phyloP scores from a whole-genome alignment of 2,797 vertebrate species.

The Carcharodon carcharias region DNA sequence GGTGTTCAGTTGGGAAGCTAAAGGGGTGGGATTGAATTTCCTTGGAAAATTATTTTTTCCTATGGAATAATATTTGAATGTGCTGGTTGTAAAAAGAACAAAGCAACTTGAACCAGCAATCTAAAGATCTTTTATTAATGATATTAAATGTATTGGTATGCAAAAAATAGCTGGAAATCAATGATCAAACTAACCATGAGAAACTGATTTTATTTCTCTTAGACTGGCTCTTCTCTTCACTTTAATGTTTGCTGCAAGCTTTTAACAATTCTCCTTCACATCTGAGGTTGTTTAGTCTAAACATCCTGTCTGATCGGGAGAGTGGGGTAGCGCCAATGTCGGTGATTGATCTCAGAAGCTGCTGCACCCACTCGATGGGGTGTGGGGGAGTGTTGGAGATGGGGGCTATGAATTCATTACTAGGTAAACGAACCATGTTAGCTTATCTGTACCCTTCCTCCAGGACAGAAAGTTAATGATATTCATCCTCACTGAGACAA shows the following conservation, averaged over 20 bases:
- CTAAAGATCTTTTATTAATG: not conserved
- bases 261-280: not conserved
- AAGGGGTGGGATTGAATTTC: no score
- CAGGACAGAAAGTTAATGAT: not conserved
- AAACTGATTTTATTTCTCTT: not conserved
- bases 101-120: not conserved
- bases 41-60: not conserved
- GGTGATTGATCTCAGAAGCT: not conserved
- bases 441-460: not conserved
- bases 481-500: not conserved
- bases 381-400: no score
- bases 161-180: not conserved
- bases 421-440: not conserved
- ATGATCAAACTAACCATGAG: not conserved
- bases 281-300: no score
- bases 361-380: not conserved
- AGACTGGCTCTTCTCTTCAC: not conserved
- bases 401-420: not conserved
- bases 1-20: not conserved
- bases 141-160: not conserved
- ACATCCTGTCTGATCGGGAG: not conserved
- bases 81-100: not conserved
- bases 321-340: not conserved
- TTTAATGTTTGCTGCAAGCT: not conserved
- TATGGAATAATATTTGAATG: not conserved